These are phyloP conservation scores for Agrotis puta DNA, from an alignment of 2,888 invertebrate genomes.

Conservation along the genomic window DNA sequence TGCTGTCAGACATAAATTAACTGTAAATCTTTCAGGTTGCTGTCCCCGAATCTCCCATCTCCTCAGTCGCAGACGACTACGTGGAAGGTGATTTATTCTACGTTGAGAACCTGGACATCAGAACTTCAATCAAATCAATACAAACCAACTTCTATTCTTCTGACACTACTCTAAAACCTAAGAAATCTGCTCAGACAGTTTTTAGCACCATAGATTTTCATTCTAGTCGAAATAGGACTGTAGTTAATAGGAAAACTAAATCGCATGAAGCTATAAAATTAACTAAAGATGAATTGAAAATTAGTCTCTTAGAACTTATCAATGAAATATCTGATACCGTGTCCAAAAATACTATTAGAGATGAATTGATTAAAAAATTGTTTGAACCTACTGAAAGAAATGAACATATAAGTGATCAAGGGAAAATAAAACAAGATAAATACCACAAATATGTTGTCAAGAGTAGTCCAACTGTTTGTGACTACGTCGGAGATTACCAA, in stretches of 20 bases:
- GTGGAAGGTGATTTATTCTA: conserved; percentile 60
- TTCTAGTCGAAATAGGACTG: conserved; percentile 15
- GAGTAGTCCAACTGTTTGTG: conserved; percentile 7
- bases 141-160: conserved; percentile 58
- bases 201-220: conserved; percentile 67
- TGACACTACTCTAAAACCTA: conserved; percentile 45
- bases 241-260: conserved; percentile 67
- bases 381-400: conserved; percentile 30
- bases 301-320: conserved; percentile 67
- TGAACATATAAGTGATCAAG: conserved; percentile 4
- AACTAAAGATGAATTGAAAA: conserved; percentile 57
- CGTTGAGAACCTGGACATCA: conserved; percentile 39
- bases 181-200: conserved; percentile 71
- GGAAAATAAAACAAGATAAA: conserved; percentile 2
- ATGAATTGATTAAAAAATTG: conserved; percentile 58
- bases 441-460: conserved; percentile 25
- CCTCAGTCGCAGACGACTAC: conserved; percentile 55
- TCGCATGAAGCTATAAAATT: conserved; percentile 73
- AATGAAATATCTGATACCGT: conserved; percentile 63
- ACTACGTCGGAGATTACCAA: conserved; percentile 27
- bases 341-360: conserved; percentile 55
- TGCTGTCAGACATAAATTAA: too few relatives aligned
- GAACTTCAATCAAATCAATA: conserved; percentile 60
- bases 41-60: conserved; percentile 69
- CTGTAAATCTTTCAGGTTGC: conserved; percentile 75